Evolutionary conservation across 1,140 invertebrate species (phyloP).

Genomic region (Nephila pilipes): DNA sequence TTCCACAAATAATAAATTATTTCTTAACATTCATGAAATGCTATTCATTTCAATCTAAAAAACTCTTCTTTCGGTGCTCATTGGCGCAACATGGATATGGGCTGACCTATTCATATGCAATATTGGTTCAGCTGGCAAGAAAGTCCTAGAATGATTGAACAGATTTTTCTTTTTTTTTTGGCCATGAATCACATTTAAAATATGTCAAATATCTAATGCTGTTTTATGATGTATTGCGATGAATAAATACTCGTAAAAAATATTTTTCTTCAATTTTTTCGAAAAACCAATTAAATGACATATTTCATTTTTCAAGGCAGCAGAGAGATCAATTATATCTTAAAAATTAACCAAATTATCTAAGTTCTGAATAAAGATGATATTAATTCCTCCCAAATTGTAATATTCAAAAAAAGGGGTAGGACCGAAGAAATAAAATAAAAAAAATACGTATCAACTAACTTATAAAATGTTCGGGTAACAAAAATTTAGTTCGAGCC

Average conservation of each 20-base stretch:
- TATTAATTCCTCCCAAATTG: too few relatives aligned
- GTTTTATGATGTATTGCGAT: background rate
- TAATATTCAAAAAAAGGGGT: too few relatives aligned
- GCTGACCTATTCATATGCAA: background rate
- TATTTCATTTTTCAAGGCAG: too few relatives aligned
- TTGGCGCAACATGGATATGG: background rate
- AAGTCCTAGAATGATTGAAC: background rate
- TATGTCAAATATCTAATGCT: background rate
- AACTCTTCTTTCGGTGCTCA: background rate
- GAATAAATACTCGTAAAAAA: background rate
- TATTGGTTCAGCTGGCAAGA: slow-evolving; percentile 2
- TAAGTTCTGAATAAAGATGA: too few relatives aligned
- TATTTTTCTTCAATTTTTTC: too few relatives aligned
- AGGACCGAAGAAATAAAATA: too few relatives aligned
- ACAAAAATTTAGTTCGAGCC: too few relatives aligned
- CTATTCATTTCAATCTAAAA: background rate
- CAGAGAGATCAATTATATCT: too few relatives aligned
- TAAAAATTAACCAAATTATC: too few relatives aligned
- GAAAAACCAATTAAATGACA: too few relatives aligned
- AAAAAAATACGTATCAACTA: too few relatives aligned
- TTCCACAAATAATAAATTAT: background rate
- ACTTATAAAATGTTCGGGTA: too few relatives aligned
- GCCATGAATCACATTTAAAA: background rate
- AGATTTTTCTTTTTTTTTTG: background rate
- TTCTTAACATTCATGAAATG: background rate